Evolutionary conservation across 2,888 invertebrate genomes (phyloP).

Genomic region (Agonopterix subpropinquella): DNA sequence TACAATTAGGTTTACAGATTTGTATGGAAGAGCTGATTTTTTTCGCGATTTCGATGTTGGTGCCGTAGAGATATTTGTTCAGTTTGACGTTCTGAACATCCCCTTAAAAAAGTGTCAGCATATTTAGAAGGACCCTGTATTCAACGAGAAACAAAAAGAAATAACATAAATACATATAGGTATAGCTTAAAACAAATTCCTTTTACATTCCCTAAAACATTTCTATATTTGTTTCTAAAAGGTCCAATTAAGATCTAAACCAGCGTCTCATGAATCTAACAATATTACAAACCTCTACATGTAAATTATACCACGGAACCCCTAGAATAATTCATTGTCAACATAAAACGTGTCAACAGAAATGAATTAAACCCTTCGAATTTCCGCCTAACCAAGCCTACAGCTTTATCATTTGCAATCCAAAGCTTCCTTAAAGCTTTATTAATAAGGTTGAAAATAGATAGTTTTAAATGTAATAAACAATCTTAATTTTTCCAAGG

Average conservation of each 20-base stretch:
- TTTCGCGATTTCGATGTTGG: no score
- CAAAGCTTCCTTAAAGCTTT: background rate
- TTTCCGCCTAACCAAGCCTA: slow-evolving; percentile 1
- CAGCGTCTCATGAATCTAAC: background rate
- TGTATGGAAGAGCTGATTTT: no score
- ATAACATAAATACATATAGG: no score
- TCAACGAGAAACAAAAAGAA: no score
- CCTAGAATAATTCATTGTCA: slow-evolving; percentile 4
- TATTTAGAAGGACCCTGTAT: no score
- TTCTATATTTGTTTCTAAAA: no score
- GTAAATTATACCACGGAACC: slow-evolving; percentile 1
- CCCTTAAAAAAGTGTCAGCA: no score
- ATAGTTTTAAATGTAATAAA: background rate
- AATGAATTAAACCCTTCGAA: slow-evolving; percentile 2
- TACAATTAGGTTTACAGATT: no score
- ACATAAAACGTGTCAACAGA: slow-evolving; percentile 3
- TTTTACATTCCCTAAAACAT: no score
- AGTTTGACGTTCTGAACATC: no score
- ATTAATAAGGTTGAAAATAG: background rate
- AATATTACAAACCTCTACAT: background rate
- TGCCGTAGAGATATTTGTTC: no score
- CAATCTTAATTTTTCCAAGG: slow-evolving; percentile 4
- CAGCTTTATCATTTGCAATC: background rate
- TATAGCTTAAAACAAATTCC: no score
- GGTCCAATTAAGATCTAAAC: background rate